A percentile compares a stretch with the other conserved stretches of the same genome.
Evolutionary conservation across 1,140 invertebrate genomes (phyloP).

Genomic region (Trachelipus rathkii): DNA sequence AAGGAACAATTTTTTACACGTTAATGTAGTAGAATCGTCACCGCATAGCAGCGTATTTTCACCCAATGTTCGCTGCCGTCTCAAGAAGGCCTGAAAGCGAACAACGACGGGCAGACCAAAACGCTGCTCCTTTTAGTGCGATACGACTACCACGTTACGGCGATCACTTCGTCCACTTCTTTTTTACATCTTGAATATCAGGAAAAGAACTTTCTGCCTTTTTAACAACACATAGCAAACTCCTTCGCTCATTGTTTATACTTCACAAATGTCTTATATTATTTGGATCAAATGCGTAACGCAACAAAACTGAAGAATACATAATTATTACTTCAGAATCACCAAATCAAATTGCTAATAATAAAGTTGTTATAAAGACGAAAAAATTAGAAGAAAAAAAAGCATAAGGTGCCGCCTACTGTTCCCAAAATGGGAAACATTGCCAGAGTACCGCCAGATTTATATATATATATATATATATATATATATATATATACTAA

Average conservation of each 20-base stretch:
- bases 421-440: not conserved
- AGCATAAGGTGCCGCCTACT: not conserved
- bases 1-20: no score
- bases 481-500: no score
- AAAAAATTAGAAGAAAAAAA: not conserved
- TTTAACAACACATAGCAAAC: not conserved
- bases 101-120: not conserved
- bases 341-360: slow-evolving; percentile 3
- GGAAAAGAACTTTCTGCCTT: no score
- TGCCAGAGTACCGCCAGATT: not conserved
- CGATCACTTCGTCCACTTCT: not conserved
- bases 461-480: no score
- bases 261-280: not conserved
- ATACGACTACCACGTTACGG: not conserved
- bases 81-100: not conserved
- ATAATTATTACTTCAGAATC: slow-evolving; percentile 9
- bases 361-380: not conserved
- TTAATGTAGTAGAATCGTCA: no score
- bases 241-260: not conserved
- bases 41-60: no score
- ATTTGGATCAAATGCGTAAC: not conserved
- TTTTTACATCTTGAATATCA: not conserved
- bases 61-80: no score
- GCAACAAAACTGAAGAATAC: not conserved
- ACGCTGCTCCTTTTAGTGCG: not conserved